phyloP scores from a whole-genome alignment of 2,797 vertebrate genomes.

The Podarcis siculus region DNA sequence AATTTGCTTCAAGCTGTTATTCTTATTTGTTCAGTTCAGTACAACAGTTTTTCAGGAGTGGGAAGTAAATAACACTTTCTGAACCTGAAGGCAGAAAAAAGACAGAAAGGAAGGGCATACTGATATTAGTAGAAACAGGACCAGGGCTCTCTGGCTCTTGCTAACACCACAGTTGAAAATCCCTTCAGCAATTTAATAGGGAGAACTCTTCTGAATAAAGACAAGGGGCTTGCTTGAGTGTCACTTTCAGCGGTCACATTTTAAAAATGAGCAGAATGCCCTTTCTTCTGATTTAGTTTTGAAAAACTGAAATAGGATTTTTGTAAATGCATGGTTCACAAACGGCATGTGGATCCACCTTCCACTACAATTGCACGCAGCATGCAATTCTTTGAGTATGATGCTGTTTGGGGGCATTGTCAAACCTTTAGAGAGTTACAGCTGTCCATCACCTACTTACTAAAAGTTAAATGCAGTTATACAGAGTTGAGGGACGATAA shows the following conservation, averaged over 20 bases:
- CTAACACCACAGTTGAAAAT: not conserved
- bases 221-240: not conserved
- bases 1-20: not conserved
- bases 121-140: not conserved
- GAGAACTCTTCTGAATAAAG: not conserved
- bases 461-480: slow-evolving; percentile 13
- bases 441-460: slow-evolving; percentile 23
- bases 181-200: not conserved
- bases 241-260: no score
- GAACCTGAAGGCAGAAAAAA: slow-evolving; percentile 22
- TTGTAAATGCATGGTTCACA: not conserved
- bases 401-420: slow-evolving; percentile 4
- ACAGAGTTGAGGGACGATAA: slow-evolving; percentile 38
- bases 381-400: slow-evolving; percentile 8
- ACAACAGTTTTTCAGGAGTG: not conserved
- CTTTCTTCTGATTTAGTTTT: slow-evolving; percentile 8
- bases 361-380: not conserved
- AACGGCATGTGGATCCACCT: slow-evolving; percentile 12
- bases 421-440: no score
- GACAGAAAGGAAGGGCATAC: slow-evolving; percentile 29
- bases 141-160: not conserved
- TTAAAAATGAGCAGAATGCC: not conserved
- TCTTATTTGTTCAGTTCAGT: slow-evolving; percentile 24
- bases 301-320: not conserved
- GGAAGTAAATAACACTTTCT: not conserved